Evolutionary conservation across 2,113 vertebrate genomes (phyloP).

Genomic region (Myocastor coypus): DNA sequence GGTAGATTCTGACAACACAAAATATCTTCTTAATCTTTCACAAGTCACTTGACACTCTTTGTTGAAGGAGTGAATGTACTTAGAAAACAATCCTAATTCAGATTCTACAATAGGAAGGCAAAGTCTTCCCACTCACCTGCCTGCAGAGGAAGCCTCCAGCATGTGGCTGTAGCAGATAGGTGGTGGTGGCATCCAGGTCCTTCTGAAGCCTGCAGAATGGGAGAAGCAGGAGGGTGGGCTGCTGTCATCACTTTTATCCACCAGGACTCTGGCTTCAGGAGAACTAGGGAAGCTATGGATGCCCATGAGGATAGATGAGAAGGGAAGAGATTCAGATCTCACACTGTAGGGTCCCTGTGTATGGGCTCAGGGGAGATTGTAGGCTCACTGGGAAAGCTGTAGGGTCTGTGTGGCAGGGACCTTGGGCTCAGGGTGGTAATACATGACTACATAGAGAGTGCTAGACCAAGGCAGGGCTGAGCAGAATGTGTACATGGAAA

Average conservation of each 20-base stretch:
- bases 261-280: background rate
- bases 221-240: rapidly evolving
- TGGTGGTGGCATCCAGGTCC: slow-evolving; percentile 86
- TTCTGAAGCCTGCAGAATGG: slow-evolving; percentile 84
- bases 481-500: background rate
- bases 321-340: background rate
- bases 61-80: background rate
- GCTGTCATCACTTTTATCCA: rapidly evolving
- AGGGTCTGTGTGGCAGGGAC: background rate
- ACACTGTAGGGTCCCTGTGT: rapidly evolving
- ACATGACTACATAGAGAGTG: background rate
- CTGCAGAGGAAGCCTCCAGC: slow-evolving; percentile 87
- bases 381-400: background rate
- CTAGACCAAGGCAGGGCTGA: background rate
- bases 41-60: background rate
- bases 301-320: rapidly evolving
- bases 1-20: background rate
- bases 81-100: background rate
- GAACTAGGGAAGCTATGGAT: background rate
- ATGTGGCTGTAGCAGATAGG: slow-evolving; percentile 85
- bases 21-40: background rate
- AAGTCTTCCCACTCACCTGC: slow-evolving; percentile 85
- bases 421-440: background rate
- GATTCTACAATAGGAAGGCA: background rate
- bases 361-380: background rate